A percentile compares a stretch with the other conserved stretches of the same genome.
Conservation (phyloP, 64 coral and sea anemone genomes). For the Dendronephthya gigantea region DNA sequence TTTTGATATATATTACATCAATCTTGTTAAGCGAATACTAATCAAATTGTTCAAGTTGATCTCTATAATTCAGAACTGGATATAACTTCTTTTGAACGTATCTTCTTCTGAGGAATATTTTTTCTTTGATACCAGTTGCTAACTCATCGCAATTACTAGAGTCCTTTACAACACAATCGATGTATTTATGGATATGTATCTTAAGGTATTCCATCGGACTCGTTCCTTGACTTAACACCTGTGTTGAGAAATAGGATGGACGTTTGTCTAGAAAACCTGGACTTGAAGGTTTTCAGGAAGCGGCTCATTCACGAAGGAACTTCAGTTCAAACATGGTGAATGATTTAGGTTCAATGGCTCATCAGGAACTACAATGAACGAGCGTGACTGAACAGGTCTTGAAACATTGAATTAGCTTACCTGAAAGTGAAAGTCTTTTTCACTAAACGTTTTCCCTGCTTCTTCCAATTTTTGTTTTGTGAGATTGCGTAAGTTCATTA, state of each 20-base stretch:
- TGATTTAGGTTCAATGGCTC: no score
- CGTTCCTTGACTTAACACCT: not conserved
- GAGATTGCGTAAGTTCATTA: conserved; percentile 68
- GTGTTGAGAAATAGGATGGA: not conserved
- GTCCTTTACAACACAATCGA: not conserved
- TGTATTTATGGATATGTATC: conserved; percentile 13
- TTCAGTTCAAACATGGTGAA: no score
- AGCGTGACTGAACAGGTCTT: no score
- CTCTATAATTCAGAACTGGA: not conserved
- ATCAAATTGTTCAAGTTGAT: not conserved
- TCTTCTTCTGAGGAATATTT: not conserved
- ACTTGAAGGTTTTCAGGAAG: no score
- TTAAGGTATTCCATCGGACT: not conserved
- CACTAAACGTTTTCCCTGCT: conserved; percentile 46
- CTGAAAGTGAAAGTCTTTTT: conserved; percentile 90
- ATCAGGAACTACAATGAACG: no score
- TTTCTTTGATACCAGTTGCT: not conserved
- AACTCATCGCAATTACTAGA: not conserved
- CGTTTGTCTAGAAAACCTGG: no score
- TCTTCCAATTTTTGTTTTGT: conserved; percentile 43
- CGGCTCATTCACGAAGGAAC: no score
- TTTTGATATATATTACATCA: no score
- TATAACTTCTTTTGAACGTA: not conserved
- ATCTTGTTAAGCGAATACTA: not conserved
- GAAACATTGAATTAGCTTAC: conserved; percentile 9